A percentile compares a stretch with the other conserved stretches of the same genome.
phyloP scores from a whole-genome alignment of 2,888 invertebrate genomes.

The Drosophila rubida region DNA sequence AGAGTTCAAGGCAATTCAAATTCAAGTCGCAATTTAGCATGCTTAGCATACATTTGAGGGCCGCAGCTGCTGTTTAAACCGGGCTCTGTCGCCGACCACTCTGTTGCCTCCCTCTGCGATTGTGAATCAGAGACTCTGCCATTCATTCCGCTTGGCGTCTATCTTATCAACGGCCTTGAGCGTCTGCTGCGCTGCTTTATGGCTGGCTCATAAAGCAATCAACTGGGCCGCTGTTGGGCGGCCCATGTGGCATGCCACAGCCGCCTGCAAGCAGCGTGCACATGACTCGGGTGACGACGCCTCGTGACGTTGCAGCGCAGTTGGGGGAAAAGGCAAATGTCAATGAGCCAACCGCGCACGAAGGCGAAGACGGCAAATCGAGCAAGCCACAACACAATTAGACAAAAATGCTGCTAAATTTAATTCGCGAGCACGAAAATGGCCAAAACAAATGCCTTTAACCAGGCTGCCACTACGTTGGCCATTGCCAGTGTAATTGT shows the following conservation, averaged over 20 bases:
- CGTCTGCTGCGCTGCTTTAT: constrained; percentile 24
- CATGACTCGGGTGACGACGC: constrained; percentile 44
- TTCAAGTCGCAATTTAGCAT: constrained; percentile 6
- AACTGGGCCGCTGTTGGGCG: not conserved
- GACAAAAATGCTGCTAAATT: constrained; percentile 46
- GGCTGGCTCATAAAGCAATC: constrained; percentile 36
- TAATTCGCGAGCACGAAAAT: constrained; percentile 39
- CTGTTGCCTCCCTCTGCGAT: constrained; percentile 3
- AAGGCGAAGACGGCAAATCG: constrained; percentile 29
- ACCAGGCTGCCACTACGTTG: constrained; percentile 9
- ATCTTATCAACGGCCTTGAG: constrained; percentile 71
- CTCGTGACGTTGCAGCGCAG: not conserved
- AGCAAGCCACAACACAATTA: constrained; percentile 16
- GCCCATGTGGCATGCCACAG: constrained; percentile 36
- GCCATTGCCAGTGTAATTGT: not conserved
- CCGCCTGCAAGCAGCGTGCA: constrained; percentile 27
- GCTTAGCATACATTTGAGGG: constrained; percentile 17
- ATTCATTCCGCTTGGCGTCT: constrained; percentile 23
- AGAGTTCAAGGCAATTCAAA: constrained; percentile 27
- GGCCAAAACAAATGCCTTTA: constrained; percentile 43
- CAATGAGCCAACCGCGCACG: constrained; percentile 58
- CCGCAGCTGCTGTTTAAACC: constrained; percentile 14
- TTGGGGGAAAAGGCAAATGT: constrained; percentile 45
- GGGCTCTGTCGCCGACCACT: constrained; percentile 12
- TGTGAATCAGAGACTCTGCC: constrained; percentile 7